A percentile compares a stretch with the other conserved stretches of the same genome.
phyloP scores from a whole-genome alignment of 2,888 invertebrate genomes.

The Tromatobia lineatoria region DNA sequence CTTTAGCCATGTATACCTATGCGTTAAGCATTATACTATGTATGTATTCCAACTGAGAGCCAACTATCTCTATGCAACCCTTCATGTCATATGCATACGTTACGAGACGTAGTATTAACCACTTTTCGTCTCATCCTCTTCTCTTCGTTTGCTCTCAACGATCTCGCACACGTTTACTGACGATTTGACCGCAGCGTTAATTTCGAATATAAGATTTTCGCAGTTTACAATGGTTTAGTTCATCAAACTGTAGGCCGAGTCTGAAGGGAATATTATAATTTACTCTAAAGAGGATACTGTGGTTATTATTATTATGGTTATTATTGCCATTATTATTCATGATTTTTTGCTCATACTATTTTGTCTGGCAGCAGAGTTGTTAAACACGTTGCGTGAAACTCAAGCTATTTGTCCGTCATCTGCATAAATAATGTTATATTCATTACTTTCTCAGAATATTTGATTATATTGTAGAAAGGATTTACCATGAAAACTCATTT shows the following conservation, averaged over 20 bases:
- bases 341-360: neutral
- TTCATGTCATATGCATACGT: constrained; percentile 80
- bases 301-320: no score
- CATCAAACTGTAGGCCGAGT: neutral
- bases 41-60: constrained; percentile 54
- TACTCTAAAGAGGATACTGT: no score
- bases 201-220: neutral
- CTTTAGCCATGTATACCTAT: constrained; percentile 61
- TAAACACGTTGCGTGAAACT: no score
- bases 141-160: constrained; percentile 40
- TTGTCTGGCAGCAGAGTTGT: no score
- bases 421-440: no score
- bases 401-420: no score
- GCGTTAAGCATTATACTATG: constrained; percentile 30
- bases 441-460: no score
- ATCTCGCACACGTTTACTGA: constrained; percentile 18
- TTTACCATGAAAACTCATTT: no score
- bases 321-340: neutral
- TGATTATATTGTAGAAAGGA: no score
- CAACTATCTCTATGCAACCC: constrained; percentile 74
- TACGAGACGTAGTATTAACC: constrained; percentile 72
- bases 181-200: constrained; percentile 24
- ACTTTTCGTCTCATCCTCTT: constrained; percentile 52
- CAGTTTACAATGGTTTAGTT: neutral
- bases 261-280: neutral